phyloP scores from a whole-genome alignment of 2,113 vertebrate species.

The Albula goreensis region DNA sequence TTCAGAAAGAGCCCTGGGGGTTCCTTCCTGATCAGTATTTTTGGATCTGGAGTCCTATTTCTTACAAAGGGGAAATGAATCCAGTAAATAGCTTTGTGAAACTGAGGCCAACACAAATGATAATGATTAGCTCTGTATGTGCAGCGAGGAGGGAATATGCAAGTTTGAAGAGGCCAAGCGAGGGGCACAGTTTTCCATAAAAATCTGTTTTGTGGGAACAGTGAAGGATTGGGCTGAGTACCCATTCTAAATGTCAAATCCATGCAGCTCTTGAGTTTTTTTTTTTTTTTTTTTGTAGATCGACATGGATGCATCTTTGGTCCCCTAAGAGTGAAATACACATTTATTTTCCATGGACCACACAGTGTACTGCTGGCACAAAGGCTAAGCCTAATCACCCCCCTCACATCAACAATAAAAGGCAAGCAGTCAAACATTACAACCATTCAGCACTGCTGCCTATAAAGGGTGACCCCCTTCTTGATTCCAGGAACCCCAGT shows the following conservation, averaged over 20 bases:
- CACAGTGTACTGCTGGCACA: neutral
- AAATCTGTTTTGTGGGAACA: neutral
- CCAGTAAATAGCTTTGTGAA: neutral
- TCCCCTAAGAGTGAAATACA: neutral
- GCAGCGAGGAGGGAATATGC: neutral
- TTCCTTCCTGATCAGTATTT: neutral
- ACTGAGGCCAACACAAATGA: neutral
- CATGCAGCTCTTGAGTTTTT: neutral
- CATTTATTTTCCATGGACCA: neutral
- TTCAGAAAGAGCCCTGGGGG: neutral
- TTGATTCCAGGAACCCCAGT: conserved; percentile 49
- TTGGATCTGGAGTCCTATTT: neutral
- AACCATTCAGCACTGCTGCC: neutral
- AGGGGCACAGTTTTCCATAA: neutral
- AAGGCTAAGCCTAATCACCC: neutral
- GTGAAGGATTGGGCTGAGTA: neutral
- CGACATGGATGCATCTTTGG: neutral
- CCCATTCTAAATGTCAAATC: neutral
- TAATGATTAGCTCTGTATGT: neutral
- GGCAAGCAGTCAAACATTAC: neutral
- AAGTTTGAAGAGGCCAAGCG: neutral
- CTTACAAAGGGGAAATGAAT: neutral
- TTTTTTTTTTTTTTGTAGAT: neutral
- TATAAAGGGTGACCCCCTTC: conserved; percentile 18
- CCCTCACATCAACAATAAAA: neutral